Evolutionary conservation across 2,888 invertebrate genomes (phyloP).

Genomic region (Sinopyrophorus schimmeli): DNA sequence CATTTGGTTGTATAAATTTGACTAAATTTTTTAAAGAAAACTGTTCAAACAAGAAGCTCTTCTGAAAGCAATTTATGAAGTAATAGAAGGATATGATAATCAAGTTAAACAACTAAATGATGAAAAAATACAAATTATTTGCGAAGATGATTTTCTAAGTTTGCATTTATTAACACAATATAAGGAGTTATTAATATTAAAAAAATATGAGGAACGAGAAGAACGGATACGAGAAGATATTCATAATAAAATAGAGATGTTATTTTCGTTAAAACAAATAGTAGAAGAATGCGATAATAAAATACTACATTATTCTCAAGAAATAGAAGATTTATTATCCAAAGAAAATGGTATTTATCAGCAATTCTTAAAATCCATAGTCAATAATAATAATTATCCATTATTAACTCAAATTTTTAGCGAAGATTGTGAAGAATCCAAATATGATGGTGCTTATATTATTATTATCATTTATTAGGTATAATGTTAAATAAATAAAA

Average conservation of each 20-base stretch:
- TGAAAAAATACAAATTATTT: slow-evolving; percentile 63
- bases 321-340: slow-evolving; percentile 55
- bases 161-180: slow-evolving; percentile 68
- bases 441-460: slow-evolving; percentile 60
- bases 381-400: slow-evolving; percentile 76
- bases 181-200: slow-evolving; percentile 74
- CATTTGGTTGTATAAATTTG: too few relatives aligned
- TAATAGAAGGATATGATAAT: slow-evolving; percentile 69
- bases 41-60: slow-evolving; percentile 70
- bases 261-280: slow-evolving; percentile 60
- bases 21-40: slow-evolving; percentile 59
- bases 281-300: slow-evolving; percentile 58
- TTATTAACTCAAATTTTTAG: slow-evolving; percentile 81
- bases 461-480: slow-evolving; percentile 21
- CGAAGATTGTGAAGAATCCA: slow-evolving; percentile 77
- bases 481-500: too few relatives aligned
- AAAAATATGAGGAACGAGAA: slow-evolving; percentile 73
- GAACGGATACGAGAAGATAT: slow-evolving; percentile 60
- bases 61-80: slow-evolving; percentile 61
- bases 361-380: slow-evolving; percentile 60
- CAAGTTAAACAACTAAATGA: slow-evolving; percentile 61
- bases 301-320: slow-evolving; percentile 57
- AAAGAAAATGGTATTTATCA: slow-evolving; percentile 58
- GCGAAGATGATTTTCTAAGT: slow-evolving; percentile 63
- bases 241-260: slow-evolving; percentile 44